Base-by-base conservation (phyloP, 2,888 invertebrate genomes). In the Coecobrya sp. region DNA sequence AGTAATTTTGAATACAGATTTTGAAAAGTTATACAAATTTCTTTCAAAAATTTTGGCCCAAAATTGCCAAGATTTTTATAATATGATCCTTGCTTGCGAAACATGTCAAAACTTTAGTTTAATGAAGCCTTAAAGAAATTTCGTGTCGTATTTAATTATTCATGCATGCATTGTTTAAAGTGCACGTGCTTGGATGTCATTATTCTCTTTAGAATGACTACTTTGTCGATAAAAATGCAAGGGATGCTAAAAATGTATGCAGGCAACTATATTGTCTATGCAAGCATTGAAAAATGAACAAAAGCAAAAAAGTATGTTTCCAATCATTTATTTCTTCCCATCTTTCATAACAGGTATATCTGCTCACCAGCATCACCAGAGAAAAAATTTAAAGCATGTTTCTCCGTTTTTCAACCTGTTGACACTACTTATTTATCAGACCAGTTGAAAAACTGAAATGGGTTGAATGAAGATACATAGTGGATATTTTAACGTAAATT, bases 361-460 rank as follows among this genome's bases (percentile, higher is more conserved):
- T 16, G 10, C 42, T 42, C n/a, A 70, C 36, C 70, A 70, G 42
- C 36, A 70, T 70, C 70, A 70, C 70, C 79, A 79, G 7, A 79
- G n/a, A 52, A 79, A 79, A 79, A 79, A 79, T 79, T n/a, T 79
- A 79, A 79, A 79, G 79, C 79, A 79, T 79, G 79, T 36, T 25
- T 79, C 45, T 22, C 36, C 73, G 11, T 52, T 52, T 19, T 45
- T 73, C 45, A 19, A 45, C 27, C 25, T 25, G 52, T 8, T 25
- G 49, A 19, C 11, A 19, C 52, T 27, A 79, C n/a, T 76, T 22
- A 49, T 36, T 73, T 42, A 45, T 42, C 76, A 70, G 7, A 42
- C 19, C 36, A 42, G 19, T 36, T 70, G 36, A 70, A 42, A 68
- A 68, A 42, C 70, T 7, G 36, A 42, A 70, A 70, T 68, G 68